Evolutionary conservation across 2,113 vertebrate species (phyloP).

Genomic region (Peromyscus maniculatus): DNA sequence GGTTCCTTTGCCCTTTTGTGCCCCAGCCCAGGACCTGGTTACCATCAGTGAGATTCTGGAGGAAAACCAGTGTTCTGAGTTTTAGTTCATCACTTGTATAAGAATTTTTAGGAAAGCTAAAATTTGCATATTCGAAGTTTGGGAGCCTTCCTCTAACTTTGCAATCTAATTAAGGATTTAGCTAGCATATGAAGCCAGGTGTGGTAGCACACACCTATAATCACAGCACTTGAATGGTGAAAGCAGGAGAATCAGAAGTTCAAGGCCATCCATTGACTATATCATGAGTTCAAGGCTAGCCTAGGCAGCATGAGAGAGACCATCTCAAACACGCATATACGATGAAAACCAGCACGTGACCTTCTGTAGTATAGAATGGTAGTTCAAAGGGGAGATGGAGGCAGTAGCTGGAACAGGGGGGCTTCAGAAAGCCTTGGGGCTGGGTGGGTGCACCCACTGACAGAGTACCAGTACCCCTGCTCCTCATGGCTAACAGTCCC

Average conservation of each 20-base stretch:
- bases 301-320: neutral
- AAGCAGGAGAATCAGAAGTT: neutral
- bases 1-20: neutral
- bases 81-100: neutral
- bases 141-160: neutral
- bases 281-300: neutral
- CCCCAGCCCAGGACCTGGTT: neutral
- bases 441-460: neutral
- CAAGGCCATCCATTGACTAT: neutral
- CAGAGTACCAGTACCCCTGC: neutral
- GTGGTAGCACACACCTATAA: neutral
- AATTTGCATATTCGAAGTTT: neutral
- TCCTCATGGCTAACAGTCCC: too few relatives aligned
- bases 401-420: neutral
- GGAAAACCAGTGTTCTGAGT: neutral
- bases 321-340: neutral
- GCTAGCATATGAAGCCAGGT: neutral
- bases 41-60: neutral
- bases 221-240: neutral
- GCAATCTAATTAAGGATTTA: neutral
- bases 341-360: fast-evolving
- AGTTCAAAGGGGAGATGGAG: too few relatives aligned
- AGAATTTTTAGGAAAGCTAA: neutral
- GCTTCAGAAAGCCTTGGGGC: neutral
- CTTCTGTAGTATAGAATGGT: fast-evolving